phyloP scores from a whole-genome alignment of 2,888 invertebrate species.

The Volucella inflata region DNA sequence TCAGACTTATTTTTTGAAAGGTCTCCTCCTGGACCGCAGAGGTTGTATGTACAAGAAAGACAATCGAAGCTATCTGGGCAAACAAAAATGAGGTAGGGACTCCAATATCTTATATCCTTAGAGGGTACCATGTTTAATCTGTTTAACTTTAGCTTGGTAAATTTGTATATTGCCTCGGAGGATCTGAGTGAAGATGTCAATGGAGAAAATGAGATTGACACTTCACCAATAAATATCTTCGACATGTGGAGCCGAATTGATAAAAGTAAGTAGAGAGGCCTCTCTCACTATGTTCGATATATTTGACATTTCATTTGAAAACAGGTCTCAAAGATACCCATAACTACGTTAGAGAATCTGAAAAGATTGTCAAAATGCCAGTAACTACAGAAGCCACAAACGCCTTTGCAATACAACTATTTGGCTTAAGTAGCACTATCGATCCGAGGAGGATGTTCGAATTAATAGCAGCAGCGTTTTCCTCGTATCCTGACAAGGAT shows the following conservation, averaged over 20 bases:
- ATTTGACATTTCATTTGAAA: not conserved
- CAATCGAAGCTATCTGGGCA: constrained; percentile 9
- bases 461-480: constrained; percentile 87
- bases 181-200: not conserved
- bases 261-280: constrained; percentile 6
- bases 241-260: constrained; percentile 29
- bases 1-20: too few relatives aligned
- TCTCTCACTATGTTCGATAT: too few relatives aligned
- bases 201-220: not conserved
- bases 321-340: not conserved
- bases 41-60: too few relatives aligned
- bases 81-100: constrained; percentile 67
- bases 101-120: too few relatives aligned
- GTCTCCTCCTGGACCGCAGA: too few relatives aligned
- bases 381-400: constrained; percentile 16
- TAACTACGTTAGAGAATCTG: constrained; percentile 10
- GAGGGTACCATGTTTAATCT: too few relatives aligned
- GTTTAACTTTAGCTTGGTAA: constrained; percentile 16
- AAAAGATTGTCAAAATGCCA: not conserved
- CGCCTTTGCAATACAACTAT: constrained; percentile 79
- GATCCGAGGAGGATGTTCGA: constrained; percentile 85
- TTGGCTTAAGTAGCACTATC: constrained; percentile 79
- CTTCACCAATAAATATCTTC: not conserved
- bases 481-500: constrained; percentile 87
- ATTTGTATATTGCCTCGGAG: constrained; percentile 30